phyloP scores from a whole-genome alignment of 2,888 invertebrate species.

The Cosmia pyralina region DNA sequence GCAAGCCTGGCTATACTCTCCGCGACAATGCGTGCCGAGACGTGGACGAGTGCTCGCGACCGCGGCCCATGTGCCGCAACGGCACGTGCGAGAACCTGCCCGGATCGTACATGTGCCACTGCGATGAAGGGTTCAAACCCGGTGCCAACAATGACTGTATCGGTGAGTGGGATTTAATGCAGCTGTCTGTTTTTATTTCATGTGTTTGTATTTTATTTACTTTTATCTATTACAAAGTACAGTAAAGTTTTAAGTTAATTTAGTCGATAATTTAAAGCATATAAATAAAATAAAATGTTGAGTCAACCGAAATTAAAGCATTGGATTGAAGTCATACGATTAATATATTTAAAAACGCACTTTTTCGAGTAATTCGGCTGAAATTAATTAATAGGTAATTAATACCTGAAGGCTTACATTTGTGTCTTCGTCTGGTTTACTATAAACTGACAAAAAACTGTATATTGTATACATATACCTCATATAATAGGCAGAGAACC shows the following conservation, averaged over 20 bases:
- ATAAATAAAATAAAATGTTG: not conserved
- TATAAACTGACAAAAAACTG: not conserved
- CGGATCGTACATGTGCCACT: conserved; percentile 93
- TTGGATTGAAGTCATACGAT: not conserved
- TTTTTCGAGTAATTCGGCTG: not conserved
- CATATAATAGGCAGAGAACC: too few species aligned
- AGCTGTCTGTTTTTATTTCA: not conserved
- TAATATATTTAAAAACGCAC: not conserved
- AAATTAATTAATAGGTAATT: not conserved
- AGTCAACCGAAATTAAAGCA: not conserved
- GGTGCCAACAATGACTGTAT: conserved; percentile 95
- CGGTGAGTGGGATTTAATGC: conserved; percentile 82
- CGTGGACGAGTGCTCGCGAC: conserved; percentile 93
- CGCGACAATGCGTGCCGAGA: conserved; percentile 91
- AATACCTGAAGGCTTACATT: not conserved
- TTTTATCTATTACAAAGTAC: not conserved
- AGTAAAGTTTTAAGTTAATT: not conserved
- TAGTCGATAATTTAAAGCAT: not conserved
- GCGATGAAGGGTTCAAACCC: conserved; percentile 94
- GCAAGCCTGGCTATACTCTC: conserved; percentile 93
- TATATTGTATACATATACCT: too few species aligned
- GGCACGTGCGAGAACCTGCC: conserved; percentile 93
- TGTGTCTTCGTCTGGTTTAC: not conserved
- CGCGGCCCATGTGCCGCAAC: conserved; percentile 93
- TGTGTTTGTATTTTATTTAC: not conserved